Percentiles rank a stretch among this genome's conserved stretches.
phyloP scores from a whole-genome alignment of 2,888 invertebrate genomes.

The Cacoxenus indagator region DNA sequence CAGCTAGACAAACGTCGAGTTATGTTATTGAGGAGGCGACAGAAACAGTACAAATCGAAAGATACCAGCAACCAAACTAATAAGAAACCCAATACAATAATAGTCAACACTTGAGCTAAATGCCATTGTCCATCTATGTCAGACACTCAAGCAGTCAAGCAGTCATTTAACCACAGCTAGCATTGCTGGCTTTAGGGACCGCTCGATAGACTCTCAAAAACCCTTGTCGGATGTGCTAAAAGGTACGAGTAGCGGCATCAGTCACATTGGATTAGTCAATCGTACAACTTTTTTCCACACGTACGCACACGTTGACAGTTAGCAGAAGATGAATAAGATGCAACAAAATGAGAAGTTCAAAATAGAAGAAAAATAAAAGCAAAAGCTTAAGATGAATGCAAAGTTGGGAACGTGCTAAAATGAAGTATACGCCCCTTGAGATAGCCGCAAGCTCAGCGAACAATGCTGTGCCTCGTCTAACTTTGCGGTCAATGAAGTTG shows the following conservation, averaged over 20 bases:
- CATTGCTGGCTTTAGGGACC: no score
- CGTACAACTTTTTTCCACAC: slow-evolving; percentile 54
- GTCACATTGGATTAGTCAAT: slow-evolving; percentile 15
- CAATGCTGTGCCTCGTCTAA: background rate
- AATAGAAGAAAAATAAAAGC: background rate
- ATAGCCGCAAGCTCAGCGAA: background rate
- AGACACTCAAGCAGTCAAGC: slow-evolving; percentile 36
- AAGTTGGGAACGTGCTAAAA: slow-evolving; percentile 49
- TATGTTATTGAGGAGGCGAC: background rate
- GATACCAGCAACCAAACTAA: slow-evolving; percentile 36
- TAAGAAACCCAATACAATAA: slow-evolving; percentile 41
- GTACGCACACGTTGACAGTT: slow-evolving; percentile 46
- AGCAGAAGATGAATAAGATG: background rate
- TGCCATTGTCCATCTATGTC: slow-evolving; percentile 61
- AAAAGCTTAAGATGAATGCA: background rate
- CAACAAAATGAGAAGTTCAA: background rate
- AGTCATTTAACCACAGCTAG: no score
- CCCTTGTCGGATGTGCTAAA: slow-evolving; percentile 13
- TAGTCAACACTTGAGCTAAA: slow-evolving; percentile 54
- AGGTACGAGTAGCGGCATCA: background rate
- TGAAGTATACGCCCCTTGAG: slow-evolving; percentile 57
- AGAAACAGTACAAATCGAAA: slow-evolving; percentile 5
- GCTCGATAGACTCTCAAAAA: no score
- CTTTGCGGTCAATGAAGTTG: background rate
- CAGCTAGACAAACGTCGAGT: background rate